Evolutionary conservation across 2,888 invertebrate genomes (phyloP).

Genomic region (Esperia sulphurella): DNA sequence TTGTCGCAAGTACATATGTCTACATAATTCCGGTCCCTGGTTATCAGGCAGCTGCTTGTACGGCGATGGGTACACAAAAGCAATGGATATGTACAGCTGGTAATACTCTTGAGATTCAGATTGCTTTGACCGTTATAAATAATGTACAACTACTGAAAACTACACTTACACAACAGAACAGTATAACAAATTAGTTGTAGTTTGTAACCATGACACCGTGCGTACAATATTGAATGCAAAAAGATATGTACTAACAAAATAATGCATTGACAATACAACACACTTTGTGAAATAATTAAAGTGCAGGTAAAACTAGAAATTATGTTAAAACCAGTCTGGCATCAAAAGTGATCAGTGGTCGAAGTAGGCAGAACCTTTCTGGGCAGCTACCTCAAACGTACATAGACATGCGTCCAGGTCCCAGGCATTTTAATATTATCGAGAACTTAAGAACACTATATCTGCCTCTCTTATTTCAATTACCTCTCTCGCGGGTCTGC

Average conservation of each 20-base stretch:
- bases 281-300: not conserved
- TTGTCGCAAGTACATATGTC: too few species aligned
- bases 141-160: not conserved
- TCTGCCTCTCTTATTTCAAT: too few species aligned
- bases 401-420: too few species aligned
- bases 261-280: not conserved
- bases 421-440: too few species aligned
- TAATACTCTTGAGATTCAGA: conserved; percentile 14
- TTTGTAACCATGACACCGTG: not conserved
- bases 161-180: not conserved
- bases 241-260: not conserved
- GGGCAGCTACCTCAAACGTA: too few species aligned
- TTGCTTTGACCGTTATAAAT: not conserved
- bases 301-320: not conserved
- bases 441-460: too few species aligned
- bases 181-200: not conserved
- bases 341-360: too few species aligned
- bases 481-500: too few species aligned
- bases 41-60: conserved; percentile 16
- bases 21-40: too few species aligned
- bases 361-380: too few species aligned
- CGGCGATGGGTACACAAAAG: conserved; percentile 17
- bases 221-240: not conserved
- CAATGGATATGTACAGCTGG: conserved; percentile 14
- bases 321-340: not conserved